Evolutionary conservation across 2,797 vertebrate genomes (phyloP).

Genomic region (Triplophysa yarkandensis): DNA sequence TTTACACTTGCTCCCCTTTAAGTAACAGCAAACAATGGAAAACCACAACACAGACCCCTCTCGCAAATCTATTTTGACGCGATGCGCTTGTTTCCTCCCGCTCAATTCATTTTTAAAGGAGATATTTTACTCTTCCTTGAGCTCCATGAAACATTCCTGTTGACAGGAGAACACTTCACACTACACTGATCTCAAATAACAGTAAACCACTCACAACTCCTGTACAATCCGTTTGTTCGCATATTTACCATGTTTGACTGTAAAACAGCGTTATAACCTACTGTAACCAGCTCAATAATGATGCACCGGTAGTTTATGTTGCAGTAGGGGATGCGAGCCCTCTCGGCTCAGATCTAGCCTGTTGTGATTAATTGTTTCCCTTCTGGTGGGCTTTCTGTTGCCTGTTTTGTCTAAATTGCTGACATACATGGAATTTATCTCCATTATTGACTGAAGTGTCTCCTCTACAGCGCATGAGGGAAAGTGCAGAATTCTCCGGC

Average conservation of each 20-base stretch:
- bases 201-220: slow-evolving; percentile 3
- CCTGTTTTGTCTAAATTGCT: slow-evolving; percentile 53
- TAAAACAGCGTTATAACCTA: slow-evolving; percentile 21
- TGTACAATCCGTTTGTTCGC: too few species aligned
- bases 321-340: slow-evolving; percentile 11
- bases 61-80: slow-evolving; percentile 37
- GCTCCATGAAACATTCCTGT: slow-evolving; percentile 27
- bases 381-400: slow-evolving; percentile 51
- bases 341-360: slow-evolving; percentile 35
- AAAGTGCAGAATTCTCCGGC: slow-evolving; percentile 33
- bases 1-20: slow-evolving; percentile 15
- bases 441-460: slow-evolving; percentile 48
- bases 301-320: slow-evolving; percentile 21
- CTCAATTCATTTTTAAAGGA: slow-evolving; percentile 26
- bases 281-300: slow-evolving; percentile 36
- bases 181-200: slow-evolving; percentile 2
- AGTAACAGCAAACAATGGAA: slow-evolving; percentile 19
- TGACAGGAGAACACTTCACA: slow-evolving; percentile 14
- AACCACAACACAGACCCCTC: slow-evolving; percentile 9
- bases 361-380: slow-evolving; percentile 55
- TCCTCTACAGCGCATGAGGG: slow-evolving; percentile 37
- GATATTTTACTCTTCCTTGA: slow-evolving; percentile 33
- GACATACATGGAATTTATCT: slow-evolving; percentile 52
- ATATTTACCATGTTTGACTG: slow-evolving; percentile 16
- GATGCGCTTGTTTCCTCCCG: slow-evolving; percentile 37